Evolutionary conservation across 30 jellyfish, hydroid and myxozoan species (phyloP), one percentile per base, ranked within the genome.

Genomic region (Aurelia sp.): DNA sequence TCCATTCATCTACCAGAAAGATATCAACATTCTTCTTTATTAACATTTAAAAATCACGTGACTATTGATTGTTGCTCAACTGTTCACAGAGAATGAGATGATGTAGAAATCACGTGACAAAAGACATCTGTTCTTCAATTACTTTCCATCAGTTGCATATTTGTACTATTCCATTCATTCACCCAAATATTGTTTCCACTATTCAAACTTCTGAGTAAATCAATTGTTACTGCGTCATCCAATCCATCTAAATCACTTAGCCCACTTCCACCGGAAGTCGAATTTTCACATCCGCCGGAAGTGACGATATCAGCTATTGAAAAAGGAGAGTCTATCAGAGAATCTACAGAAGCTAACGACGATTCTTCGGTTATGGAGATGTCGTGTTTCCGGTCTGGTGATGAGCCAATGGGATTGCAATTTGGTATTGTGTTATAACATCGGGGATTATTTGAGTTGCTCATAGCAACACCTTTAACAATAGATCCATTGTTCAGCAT

Each of bases 151-250:
- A 44, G 55, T 44, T 44, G 55, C 55, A 44, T 44, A 44, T 44
- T 44, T 7, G 55, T 44, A 8, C 16, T 44, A 44, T 44, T 44
- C 55, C 55, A 44, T 44, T 44, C 55, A 44, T 44, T 44, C 7
- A 44, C 55, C 55, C 93, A 84, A 6, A 84, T 72, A 58, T 84
- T 72, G 31, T 84, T 74, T n/a, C 93, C 93, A 44, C 93, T 84
- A 57, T 84, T 74, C 66, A 84, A 62, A 72, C 93, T 84, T 44
- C 87, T 47, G 5, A 84, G 72, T n/a, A 84, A 33, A 1, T 84
- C 93, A 33, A 84, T 74, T 11, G 93, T 84, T 0, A 47, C 84
- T 33, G 87, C 93, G 30, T 72, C 93, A 30, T 84, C 93, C 53
- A 84, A 50, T 27, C 93, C 93, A 31, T 84, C 93, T 5, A 84